Conservation (phyloP, 2,888 invertebrate species). For the Meta bourneti region DNA sequence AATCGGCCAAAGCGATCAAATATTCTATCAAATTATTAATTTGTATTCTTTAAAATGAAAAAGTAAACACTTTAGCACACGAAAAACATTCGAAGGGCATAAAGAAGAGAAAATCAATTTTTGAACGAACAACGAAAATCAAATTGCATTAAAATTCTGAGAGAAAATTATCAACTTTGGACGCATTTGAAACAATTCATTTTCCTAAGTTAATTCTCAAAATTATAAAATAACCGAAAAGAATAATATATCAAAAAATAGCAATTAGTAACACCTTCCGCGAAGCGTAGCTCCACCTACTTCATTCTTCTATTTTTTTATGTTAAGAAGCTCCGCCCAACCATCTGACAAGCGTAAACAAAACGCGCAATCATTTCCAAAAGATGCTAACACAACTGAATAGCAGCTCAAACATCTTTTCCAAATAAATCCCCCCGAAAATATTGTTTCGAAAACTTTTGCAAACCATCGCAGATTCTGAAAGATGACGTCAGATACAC, state of each 20-base stretch:
- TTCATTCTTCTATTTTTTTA: conserved; percentile 26
- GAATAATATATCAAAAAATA: not conserved
- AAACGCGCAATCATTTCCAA: conserved; percentile 53
- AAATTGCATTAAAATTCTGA: not conserved
- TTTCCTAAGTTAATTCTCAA: not conserved
- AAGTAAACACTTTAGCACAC: not conserved
- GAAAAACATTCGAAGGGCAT: not conserved
- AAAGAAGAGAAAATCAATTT: not conserved
- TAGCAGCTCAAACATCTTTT: not conserved
- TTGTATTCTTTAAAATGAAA: not conserved
- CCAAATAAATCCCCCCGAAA: not conserved
- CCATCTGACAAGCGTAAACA: conserved; percentile 76
- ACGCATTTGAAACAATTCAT: too few species aligned
- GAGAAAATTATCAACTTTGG: not conserved
- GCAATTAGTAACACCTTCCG: conserved; percentile 44
- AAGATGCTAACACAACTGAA: not conserved
- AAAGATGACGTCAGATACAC: conserved; percentile 18
- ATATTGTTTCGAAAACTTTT: too few species aligned
- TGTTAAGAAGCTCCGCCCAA: conserved; percentile 63
- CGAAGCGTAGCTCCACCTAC: conserved; percentile 53
- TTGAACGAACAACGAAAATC: not conserved
- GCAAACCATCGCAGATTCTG: not conserved
- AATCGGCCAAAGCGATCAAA: not conserved
- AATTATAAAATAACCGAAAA: not conserved
- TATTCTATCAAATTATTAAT: conserved; percentile 16